A percentile compares a stretch with the other conserved stretches of the same genome.
phyloP scores from a whole-genome alignment of 2,888 invertebrate species.

The Caenorhabditis sp. region DNA sequence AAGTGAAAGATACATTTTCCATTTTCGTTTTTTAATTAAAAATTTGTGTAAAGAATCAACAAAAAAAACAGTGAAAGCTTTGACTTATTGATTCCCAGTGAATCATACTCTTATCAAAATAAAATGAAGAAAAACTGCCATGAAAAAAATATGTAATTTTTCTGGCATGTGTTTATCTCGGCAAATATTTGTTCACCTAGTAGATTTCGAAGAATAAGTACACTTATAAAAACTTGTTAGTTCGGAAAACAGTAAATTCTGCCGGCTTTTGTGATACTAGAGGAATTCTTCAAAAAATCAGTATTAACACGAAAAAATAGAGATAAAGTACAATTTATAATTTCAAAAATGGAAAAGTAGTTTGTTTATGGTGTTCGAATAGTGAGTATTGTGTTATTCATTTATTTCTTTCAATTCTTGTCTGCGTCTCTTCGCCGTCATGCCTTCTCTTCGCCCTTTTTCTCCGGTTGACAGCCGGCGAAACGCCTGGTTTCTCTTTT shows the following conservation, averaged over 20 bases:
- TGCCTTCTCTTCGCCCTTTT: constrained; percentile 12
- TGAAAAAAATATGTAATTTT: neutral
- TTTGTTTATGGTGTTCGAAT: constrained; percentile 27
- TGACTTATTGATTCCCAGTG: neutral
- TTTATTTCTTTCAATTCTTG: constrained; percentile 11
- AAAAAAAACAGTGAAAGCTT: neutral
- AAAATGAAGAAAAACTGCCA: neutral
- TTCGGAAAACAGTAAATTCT: neutral
- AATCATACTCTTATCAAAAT: neutral
- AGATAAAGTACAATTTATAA: neutral
- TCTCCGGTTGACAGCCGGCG: constrained; percentile 17
- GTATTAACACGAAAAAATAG: neutral
- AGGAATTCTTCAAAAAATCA: neutral
- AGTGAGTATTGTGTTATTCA: neutral
- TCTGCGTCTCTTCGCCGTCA: constrained; percentile 11
- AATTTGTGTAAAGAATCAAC: neutral
- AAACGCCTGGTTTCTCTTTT: constrained; percentile 3
- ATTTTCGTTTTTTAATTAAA: neutral
- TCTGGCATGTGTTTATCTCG: constrained; percentile 1
- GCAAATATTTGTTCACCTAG: constrained; percentile 2
- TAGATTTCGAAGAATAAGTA: neutral
- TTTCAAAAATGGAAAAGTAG: constrained; percentile 28
- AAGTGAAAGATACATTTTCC: no score
- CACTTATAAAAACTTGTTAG: neutral
- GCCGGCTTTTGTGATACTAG: neutral